Conservation (phyloP, 2,797 vertebrate genomes). For the Leptoclinus maculatus region DNA sequence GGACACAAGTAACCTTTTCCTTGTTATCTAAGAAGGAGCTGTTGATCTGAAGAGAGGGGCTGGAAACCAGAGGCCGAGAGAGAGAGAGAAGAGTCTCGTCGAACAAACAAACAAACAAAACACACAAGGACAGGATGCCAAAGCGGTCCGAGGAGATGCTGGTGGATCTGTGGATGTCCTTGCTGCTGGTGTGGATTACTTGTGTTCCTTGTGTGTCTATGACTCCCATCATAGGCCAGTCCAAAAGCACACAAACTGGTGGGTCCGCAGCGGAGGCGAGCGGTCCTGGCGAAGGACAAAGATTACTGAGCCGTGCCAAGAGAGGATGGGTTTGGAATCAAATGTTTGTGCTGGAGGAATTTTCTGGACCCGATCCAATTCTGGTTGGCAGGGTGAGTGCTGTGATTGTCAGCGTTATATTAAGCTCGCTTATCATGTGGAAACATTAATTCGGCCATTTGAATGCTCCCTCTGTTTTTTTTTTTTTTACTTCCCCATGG, state of each 20-base stretch:
- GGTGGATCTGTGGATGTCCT: slow-evolving; percentile 92
- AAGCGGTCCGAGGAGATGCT: slow-evolving; percentile 90
- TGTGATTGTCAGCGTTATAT: slow-evolving; percentile 85
- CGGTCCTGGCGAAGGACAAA: slow-evolving; percentile 90
- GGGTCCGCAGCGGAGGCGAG: slow-evolving; percentile 85
- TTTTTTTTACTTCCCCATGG: slow-evolving; percentile 53
- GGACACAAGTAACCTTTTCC: slow-evolving; percentile 90
- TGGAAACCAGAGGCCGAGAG: slow-evolving; percentile 14
- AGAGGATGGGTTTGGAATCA: slow-evolving; percentile 99
- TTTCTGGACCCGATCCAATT: slow-evolving; percentile 99
- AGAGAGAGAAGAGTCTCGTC: slow-evolving; percentile 34
- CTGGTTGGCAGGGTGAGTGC: slow-evolving; percentile 98
- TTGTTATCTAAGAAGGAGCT: slow-evolving; percentile 83
- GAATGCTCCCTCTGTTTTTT: slow-evolving; percentile 69
- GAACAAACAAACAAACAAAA: slow-evolving; percentile 56
- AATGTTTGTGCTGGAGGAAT: slow-evolving; percentile 99
- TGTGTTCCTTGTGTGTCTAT: slow-evolving; percentile 87
- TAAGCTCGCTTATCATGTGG: slow-evolving; percentile 85
- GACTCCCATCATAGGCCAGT: slow-evolving; percentile 87
- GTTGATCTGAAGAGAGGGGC: slow-evolving; percentile 72
- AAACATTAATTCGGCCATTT: slow-evolving; percentile 85
- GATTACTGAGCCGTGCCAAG: slow-evolving; percentile 95
- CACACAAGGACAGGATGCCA: slow-evolving; percentile 85
- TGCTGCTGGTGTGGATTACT: slow-evolving; percentile 97
- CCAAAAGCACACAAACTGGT: slow-evolving; percentile 86